These are phyloP conservation scores for Gryllus bimaculatus DNA, from an alignment of 1,140 invertebrate genomes.

Conservation along the genomic window DNA sequence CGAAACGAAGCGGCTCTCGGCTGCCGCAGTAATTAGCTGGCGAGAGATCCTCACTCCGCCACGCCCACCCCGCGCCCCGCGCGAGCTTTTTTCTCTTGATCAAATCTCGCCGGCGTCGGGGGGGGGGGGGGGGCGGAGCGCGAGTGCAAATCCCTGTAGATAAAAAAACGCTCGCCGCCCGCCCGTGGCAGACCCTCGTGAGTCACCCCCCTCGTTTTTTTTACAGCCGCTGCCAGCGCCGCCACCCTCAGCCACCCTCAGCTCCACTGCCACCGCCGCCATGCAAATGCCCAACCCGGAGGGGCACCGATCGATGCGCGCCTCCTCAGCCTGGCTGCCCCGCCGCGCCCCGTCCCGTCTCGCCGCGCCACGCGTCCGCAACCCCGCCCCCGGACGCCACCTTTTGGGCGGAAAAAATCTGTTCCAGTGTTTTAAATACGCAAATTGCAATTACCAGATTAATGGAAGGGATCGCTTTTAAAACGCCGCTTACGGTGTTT, in stretches of 20 bases:
- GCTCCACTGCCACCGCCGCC: conserved; percentile 31
- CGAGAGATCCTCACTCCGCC: too few species aligned
- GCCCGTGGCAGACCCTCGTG: conserved; percentile 24
- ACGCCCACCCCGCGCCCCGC: too few species aligned
- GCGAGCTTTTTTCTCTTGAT: conserved; percentile 19
- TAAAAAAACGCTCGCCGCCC: conserved; percentile 19
- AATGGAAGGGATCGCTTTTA: background rate
- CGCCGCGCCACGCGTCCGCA: too few species aligned
- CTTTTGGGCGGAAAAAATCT: background rate
- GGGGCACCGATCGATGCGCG: too few species aligned
- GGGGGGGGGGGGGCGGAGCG: conserved; percentile 8
- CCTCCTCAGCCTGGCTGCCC: too few species aligned
- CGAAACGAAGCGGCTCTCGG: too few species aligned
- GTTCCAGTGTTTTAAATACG: background rate
- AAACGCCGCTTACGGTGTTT: background rate
- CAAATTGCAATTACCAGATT: background rate
- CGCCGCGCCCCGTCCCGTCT: too few species aligned
- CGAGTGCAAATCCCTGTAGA: conserved; percentile 21
- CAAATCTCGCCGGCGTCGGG: conserved; percentile 19
- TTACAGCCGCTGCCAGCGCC: background rate
- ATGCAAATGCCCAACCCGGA: conserved; percentile 29
- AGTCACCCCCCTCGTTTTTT: conserved; percentile 14
- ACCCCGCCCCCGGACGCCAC: background rate
- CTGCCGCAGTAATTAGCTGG: too few species aligned
- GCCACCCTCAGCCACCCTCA: conserved; percentile 25